phyloP scores from a whole-genome alignment of 2,113 vertebrate species.

The Setophaga kirtlandii region DNA sequence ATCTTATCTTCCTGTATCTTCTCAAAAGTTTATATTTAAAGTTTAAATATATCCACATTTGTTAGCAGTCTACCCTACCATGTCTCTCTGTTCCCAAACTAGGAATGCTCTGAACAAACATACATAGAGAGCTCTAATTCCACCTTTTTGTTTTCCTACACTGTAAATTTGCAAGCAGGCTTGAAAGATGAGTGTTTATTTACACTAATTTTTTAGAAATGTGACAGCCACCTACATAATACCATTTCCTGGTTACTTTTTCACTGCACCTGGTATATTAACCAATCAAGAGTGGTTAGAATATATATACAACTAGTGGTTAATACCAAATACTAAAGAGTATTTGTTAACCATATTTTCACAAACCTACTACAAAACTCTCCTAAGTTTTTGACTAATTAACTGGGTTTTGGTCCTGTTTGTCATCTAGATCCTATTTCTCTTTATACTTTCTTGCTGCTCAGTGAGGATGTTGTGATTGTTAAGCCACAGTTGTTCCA shows the following conservation, averaged over 20 bases:
- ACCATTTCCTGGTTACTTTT: neutral
- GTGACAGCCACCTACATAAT: neutral
- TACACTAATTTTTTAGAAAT: neutral
- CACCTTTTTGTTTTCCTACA: neutral
- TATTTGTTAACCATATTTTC: neutral
- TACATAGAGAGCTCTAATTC: neutral
- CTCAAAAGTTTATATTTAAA: neutral
- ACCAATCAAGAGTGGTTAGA: too few relatives aligned
- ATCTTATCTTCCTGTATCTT: neutral
- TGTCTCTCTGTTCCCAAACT: neutral
- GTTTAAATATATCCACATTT: neutral
- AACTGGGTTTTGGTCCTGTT: neutral
- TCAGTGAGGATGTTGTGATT: accelerated
- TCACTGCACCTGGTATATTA: neutral
- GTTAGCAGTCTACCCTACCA: neutral
- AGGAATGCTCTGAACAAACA: neutral
- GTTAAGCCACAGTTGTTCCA: neutral
- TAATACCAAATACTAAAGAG: too few relatives aligned
- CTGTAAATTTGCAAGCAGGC: neutral
- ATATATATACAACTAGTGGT: too few relatives aligned
- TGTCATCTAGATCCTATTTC: neutral
- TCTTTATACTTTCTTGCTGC: neutral
- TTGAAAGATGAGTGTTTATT: neutral
- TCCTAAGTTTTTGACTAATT: neutral
- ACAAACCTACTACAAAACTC: neutral